phyloP scores from a whole-genome alignment of 1,140 invertebrate genomes.

The Drosophila elegans region DNA sequence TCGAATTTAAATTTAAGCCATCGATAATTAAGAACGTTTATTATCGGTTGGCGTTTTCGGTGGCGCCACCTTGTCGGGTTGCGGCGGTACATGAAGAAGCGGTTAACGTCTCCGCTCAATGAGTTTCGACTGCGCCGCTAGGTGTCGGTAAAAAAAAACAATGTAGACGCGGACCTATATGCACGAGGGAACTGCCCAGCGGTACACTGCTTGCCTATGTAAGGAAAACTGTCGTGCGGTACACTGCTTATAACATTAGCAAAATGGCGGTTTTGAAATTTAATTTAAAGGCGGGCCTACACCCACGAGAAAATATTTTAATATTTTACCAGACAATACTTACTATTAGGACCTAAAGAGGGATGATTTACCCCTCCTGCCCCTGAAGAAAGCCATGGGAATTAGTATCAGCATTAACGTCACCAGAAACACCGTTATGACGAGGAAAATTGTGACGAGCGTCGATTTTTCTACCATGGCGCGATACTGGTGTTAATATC shows the following conservation, averaged over 20 bases:
- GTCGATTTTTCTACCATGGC: conserved; percentile 4
- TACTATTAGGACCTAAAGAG: background rate
- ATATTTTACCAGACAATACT: too few relatives aligned
- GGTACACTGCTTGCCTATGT: too few relatives aligned
- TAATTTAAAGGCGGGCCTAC: too few relatives aligned
- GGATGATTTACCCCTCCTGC: background rate
- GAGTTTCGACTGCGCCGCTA: background rate
- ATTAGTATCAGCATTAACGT: conserved; percentile 4
- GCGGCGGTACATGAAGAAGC: background rate
- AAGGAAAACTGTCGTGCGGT: too few relatives aligned
- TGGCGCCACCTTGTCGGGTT: background rate
- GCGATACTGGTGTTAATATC: too few relatives aligned
- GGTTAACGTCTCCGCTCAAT: background rate
- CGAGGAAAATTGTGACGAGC: background rate
- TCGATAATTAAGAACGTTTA: background rate
- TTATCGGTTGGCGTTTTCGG: background rate
- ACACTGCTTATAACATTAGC: too few relatives aligned
- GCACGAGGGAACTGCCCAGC: too few relatives aligned
- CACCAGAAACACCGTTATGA: background rate
- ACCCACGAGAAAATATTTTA: too few relatives aligned
- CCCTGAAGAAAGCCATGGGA: conserved; percentile 9
- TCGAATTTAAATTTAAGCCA: background rate
- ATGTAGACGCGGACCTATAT: background rate
- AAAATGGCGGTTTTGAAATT: too few relatives aligned
- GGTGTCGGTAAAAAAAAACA: background rate